These are phyloP conservation scores for Lampris incognitus DNA, from an alignment of 2,113 vertebrate genomes.

Conservation along the genomic window DNA sequence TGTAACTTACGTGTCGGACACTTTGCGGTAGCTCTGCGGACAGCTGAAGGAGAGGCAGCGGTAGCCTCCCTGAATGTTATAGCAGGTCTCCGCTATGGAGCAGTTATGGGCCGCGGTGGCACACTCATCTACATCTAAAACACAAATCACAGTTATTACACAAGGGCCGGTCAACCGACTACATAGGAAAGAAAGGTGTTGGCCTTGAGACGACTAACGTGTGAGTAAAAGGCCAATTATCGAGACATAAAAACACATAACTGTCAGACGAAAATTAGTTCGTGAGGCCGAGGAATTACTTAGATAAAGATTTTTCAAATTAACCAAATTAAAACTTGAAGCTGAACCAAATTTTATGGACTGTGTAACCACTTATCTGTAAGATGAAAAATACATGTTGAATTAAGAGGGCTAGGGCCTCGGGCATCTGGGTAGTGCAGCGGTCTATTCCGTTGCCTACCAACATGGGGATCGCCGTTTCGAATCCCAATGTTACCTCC, in stretches of 20 bases:
- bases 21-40: constrained; percentile 89
- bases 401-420: too few species aligned
- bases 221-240: constrained; percentile 8
- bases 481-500: too few species aligned
- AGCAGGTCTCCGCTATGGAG: constrained; percentile 89
- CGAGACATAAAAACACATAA: neutral
- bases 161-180: constrained; percentile 22
- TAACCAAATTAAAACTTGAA: constrained; percentile 39
- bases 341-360: constrained; percentile 53
- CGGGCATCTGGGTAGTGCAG: too few species aligned
- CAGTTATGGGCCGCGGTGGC: constrained; percentile 90
- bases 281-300: constrained; percentile 6
- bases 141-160: constrained; percentile 40
- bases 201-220: constrained; percentile 13
- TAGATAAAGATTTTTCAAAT: constrained; percentile 27
- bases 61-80: constrained; percentile 92
- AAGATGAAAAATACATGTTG: constrained; percentile 34
- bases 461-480: too few species aligned
- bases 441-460: too few species aligned
- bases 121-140: constrained; percentile 93
- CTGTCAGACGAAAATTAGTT: neutral
- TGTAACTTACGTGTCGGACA: constrained; percentile 88
- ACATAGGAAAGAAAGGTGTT: constrained; percentile 2
- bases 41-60: constrained; percentile 90
- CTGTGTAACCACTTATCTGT: constrained; percentile 50